Evolutionary conservation across 2,888 invertebrate genomes (phyloP).

Genomic region (Lordiphosa fenestrarum): DNA sequence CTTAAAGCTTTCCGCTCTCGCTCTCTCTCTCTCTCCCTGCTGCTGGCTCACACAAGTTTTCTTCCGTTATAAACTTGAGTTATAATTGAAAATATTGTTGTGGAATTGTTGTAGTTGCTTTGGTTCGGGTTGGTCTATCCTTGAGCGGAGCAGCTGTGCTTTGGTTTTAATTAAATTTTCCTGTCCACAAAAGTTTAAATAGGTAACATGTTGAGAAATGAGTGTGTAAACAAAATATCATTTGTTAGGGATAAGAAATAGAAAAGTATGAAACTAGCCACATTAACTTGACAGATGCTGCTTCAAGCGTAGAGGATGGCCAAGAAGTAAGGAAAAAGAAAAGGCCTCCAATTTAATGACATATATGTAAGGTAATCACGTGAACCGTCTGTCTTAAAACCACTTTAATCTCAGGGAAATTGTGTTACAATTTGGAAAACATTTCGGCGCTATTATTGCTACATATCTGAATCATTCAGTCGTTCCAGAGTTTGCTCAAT

Average conservation of each 20-base stretch:
- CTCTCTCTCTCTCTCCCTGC: slow-evolving; percentile 13
- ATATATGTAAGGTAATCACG: no score
- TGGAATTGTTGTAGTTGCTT: slow-evolving; percentile 25
- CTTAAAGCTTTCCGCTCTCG: slow-evolving; percentile 35
- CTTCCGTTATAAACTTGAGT: slow-evolving; percentile 62
- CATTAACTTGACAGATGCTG: no score
- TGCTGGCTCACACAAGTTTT: slow-evolving; percentile 43
- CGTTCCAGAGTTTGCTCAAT: not conserved
- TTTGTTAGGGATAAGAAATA: slow-evolving; percentile 41
- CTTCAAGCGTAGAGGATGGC: no score
- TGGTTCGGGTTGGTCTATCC: slow-evolving; percentile 7
- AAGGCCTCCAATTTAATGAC: no score
- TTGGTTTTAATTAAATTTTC: slow-evolving; percentile 71
- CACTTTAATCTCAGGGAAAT: no score
- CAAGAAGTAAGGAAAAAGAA: no score
- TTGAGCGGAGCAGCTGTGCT: slow-evolving; percentile 62
- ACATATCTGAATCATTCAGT: no score
- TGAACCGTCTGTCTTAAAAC: no score
- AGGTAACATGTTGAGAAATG: slow-evolving; percentile 70
- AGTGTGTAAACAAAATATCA: slow-evolving; percentile 60
- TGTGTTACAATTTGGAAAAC: no score
- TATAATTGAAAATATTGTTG: slow-evolving; percentile 69
- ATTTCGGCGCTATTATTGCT: no score
- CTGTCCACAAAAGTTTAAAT: slow-evolving; percentile 71
- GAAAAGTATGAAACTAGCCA: not conserved